These are phyloP conservation scores for Deilephila elpenor DNA, from an alignment of 2,888 invertebrate genomes.

Conservation along the genomic window DNA sequence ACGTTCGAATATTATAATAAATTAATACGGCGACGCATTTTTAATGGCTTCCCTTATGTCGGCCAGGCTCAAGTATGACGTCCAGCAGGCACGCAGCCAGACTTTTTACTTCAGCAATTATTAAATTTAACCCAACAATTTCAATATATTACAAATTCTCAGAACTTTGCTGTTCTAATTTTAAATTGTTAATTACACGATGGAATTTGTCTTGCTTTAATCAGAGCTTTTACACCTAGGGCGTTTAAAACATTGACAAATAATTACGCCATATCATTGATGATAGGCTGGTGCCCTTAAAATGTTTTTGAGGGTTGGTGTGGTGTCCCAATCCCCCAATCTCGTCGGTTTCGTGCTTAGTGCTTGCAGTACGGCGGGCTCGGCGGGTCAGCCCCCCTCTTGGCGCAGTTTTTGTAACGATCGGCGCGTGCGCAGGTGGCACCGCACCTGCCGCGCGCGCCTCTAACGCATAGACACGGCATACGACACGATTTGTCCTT, in stretches of 20 bases:
- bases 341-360: constrained; percentile 23
- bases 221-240: too few species aligned
- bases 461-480: constrained; percentile 65
- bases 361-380: constrained; percentile 29
- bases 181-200: background rate
- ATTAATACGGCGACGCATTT: constrained; percentile 55
- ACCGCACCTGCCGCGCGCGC: constrained; percentile 81
- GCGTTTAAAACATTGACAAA: background rate
- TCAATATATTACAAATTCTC: background rate
- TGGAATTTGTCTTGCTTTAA: background rate
- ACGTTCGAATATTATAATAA: constrained; percentile 44
- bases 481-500: constrained; percentile 65
- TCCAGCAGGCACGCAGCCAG: constrained; percentile 30
- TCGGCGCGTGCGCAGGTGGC: constrained; percentile 81
- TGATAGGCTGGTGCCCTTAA: background rate
- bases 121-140: constrained; percentile 18
- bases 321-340: constrained; percentile 10
- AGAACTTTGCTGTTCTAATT: background rate
- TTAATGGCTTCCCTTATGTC: constrained; percentile 71
- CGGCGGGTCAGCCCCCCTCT: constrained; percentile 48
- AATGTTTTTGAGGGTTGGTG: background rate
- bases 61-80: constrained; percentile 30
- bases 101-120: constrained; percentile 27
- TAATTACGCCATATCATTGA: background rate
- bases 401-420: constrained; percentile 74